Evolutionary conservation across 2,797 vertebrate species (phyloP).

Genomic region (Antrozous pallidus): DNA sequence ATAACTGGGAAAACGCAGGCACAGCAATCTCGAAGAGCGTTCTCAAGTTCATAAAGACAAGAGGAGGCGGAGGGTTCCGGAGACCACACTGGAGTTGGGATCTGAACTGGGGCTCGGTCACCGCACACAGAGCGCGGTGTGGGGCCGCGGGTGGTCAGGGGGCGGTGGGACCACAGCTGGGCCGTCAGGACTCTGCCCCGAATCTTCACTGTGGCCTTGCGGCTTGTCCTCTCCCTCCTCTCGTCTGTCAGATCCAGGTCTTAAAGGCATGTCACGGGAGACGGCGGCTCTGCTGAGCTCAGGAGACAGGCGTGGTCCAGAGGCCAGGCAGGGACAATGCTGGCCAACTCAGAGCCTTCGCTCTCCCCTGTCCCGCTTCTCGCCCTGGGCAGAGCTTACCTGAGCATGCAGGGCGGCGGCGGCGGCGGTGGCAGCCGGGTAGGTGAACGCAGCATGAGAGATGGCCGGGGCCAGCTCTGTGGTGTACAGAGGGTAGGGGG

Average conservation of each 20-base stretch:
- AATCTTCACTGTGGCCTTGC: rapidly evolving
- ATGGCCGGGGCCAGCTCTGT: conserved; percentile 96
- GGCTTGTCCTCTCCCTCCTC: neutral
- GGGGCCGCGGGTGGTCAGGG: rapidly evolving
- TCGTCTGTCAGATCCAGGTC: neutral
- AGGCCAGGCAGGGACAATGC: neutral
- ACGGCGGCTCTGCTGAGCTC: neutral
- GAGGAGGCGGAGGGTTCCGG: neutral
- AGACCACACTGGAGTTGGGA: neutral
- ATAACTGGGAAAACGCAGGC: neutral
- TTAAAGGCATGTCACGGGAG: neutral
- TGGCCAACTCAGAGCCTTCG: neutral
- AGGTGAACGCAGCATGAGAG: conserved; percentile 95
- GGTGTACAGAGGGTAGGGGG: conserved; percentile 97
- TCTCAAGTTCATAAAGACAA: neutral
- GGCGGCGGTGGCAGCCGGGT: conserved; percentile 92
- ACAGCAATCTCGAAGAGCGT: neutral
- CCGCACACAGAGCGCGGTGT: rapidly evolving
- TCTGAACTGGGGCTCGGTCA: rapidly evolving
- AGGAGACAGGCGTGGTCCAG: neutral
- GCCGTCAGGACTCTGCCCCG: rapidly evolving
- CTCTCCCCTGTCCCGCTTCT: neutral
- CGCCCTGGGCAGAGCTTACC: conserved; percentile 82
- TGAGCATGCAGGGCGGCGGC: conserved; percentile 97
- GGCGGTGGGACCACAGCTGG: rapidly evolving